Base-by-base conservation (phyloP, 1,140 invertebrate species). In the Cataglyphis hispanica region DNA sequence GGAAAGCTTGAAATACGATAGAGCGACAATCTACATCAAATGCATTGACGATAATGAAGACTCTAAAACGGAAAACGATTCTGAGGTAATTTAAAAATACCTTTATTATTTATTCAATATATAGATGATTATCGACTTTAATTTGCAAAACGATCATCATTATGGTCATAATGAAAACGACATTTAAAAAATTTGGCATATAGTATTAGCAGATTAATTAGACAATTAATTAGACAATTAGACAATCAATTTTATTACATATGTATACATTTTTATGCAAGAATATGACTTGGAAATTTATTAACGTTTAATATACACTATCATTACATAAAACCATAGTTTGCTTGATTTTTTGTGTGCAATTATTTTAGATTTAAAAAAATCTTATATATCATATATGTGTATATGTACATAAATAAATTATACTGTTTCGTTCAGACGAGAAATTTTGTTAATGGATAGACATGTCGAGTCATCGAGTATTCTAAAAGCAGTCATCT, bases 1-100 rank as follows among this genome's bases (percentile, higher is more conserved):
- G 58, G 94, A 94, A 63, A 94, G 92, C 72, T 85, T 95, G 19
- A 95, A 93, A 63, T 95, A 95, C 76, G 94, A 95, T 0, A 92
- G 92, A 46, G 94, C 94, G 63, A 93, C 93, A 2, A 95, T 95
- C 77, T 95, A 93, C 61, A 92, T 95, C 53, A 93, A 93, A 31
- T 94, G 91, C 43, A 87, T 94, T 58, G 94, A 95, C 69, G 94
- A 95, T 2, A 93, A 74, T 61, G 94, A 94, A 19, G 94, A 94
- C 0, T 22, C 69, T 8, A 94, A 93, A 83, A 70, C 75, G 1
- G 92, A 93, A 50, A 92, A 89, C 64, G 91, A 93, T 70, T 56
- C 34, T 2, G 93, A 95, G 91, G 94, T 95, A 63, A 37, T 91
- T 86, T 78, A 25, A 75, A 43, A 66, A 58, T 53, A 10, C 8